Evolutionary conservation across 2,888 invertebrate genomes (phyloP), one percentile per base, ranked within the genome.

Genomic region (Holacanthella duospinosa): DNA sequence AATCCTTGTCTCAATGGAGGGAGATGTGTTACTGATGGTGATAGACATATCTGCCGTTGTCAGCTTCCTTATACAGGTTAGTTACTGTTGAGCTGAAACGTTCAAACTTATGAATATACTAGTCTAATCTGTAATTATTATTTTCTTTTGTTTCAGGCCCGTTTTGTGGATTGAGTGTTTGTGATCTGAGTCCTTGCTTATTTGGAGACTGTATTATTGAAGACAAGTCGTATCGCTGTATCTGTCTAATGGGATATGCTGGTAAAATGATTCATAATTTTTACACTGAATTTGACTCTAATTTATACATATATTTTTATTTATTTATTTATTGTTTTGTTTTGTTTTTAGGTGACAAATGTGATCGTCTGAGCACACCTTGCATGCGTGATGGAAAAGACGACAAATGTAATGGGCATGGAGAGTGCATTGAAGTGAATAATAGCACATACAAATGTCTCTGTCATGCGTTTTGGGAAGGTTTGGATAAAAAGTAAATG

Each of bases 391-490:
- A 48, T 48, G 48, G 48, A 21, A 48, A 48, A 21, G 84, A 85
- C 25, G 80, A 84, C 0, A 82, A 83, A 69, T 89, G 89, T 76
- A 86, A 86, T 75, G 84, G 84, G 63, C 80, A 87, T 24, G 90
- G 90, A 1, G 82, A 84, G 25, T 90, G 90, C 75, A 78, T 83
- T 16, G 86, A 86, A 73, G 79, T 82, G 56, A 85, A 84, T 67
- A 84, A 83, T 36, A 43, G 24, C 25, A 80, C 82, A 0, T 87
- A 85, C 74, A 78, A 82, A 63, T 89, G 90, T 75, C 81, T 83
- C 70, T 83, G 90, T 75, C 85, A 87, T 74, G 86, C 86, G 0
- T 87, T 87, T 78, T 86, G 85, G 84, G 84, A 84, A 75, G 86
- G 86, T 78, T 70, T 6, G 25, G 36, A 26, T 58, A 21, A 27